phyloP scores from a whole-genome alignment of 1,140 invertebrate species.

The Hylyphantes graminicola region DNA sequence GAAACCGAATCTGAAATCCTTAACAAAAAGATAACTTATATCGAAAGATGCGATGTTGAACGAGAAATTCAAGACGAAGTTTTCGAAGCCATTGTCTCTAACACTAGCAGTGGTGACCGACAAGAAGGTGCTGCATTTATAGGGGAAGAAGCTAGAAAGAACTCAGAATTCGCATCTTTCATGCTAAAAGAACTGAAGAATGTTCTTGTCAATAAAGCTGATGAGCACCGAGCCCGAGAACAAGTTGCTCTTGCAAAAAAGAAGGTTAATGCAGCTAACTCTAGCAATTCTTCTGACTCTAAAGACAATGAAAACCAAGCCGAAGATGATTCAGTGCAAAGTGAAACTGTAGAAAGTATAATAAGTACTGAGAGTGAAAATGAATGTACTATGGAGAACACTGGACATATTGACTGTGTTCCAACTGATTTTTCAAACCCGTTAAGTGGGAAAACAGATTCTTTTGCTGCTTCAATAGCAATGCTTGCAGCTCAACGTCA shows the following conservation, averaged over 20 bases:
- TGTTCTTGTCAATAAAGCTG: slow-evolving; percentile 46
- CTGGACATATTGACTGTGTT: background rate
- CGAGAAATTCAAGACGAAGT: slow-evolving; percentile 47
- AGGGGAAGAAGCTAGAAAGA: background rate
- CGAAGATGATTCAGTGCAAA: background rate
- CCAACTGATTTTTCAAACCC: background rate
- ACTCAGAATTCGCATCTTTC: background rate
- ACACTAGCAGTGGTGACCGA: background rate
- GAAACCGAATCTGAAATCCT: background rate
- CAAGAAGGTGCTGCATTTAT: background rate
- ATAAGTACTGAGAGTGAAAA: background rate
- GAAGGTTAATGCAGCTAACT: background rate
- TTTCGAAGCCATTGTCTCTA: slow-evolving; percentile 37
- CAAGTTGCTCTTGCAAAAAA: slow-evolving; percentile 37
- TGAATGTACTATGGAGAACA: background rate
- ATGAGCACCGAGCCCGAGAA: slow-evolving; percentile 39
- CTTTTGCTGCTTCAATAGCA: slow-evolving; percentile 53
- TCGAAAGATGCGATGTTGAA: slow-evolving; percentile 44
- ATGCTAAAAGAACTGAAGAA: slow-evolving; percentile 40
- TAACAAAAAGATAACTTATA: background rate
- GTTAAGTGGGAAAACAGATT: background rate
- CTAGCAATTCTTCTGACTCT: background rate
- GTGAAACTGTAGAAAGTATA: background rate
- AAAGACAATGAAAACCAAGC: background rate
- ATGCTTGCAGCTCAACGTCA: slow-evolving; percentile 13